Evolutionary conservation across 2,113 vertebrate species (phyloP).

Genomic region (Nothobranchius furzeri): DNA sequence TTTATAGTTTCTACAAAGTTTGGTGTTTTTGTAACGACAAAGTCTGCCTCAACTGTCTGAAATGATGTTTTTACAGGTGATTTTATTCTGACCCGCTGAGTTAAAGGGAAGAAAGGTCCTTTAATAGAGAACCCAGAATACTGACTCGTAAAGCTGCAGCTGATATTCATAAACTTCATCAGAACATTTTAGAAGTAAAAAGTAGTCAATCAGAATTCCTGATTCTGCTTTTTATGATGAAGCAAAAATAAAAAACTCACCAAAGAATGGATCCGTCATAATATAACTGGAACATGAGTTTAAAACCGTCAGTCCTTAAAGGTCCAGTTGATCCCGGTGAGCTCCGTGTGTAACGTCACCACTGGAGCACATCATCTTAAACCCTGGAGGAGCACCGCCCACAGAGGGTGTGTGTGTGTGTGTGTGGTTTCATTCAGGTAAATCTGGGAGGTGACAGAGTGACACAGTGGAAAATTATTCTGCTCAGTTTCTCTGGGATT

Average conservation of each 20-base stretch:
- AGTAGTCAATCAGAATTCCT: too few species aligned
- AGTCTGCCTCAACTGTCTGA: too few species aligned
- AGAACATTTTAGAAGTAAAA: neutral
- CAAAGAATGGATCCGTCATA: conserved; percentile 15
- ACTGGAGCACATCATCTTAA: conserved; percentile 24
- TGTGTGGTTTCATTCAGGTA: conserved; percentile 31
- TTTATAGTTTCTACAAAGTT: too few species aligned
- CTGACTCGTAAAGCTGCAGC: neutral
- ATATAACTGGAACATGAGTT: neutral
- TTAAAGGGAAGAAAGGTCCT: too few species aligned
- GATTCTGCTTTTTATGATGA: neutral
- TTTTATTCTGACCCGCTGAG: too few species aligned
- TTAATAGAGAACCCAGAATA: too few species aligned
- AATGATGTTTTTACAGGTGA: too few species aligned
- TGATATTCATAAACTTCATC: neutral
- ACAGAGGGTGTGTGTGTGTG: conserved; percentile 15
- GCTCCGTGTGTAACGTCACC: conserved; percentile 35
- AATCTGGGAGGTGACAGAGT: conserved; percentile 8
- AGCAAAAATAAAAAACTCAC: conserved; percentile 11
- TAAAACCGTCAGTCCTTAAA: neutral
- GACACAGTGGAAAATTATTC: conserved; percentile 52
- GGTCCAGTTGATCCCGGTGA: conserved; percentile 5
- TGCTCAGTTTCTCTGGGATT: conserved; percentile 36
- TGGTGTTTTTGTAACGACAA: too few species aligned
- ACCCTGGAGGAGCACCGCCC: conserved; percentile 49